Base-by-base conservation (phyloP, 1,140 invertebrate species). In the Drepana arcuata region DNA sequence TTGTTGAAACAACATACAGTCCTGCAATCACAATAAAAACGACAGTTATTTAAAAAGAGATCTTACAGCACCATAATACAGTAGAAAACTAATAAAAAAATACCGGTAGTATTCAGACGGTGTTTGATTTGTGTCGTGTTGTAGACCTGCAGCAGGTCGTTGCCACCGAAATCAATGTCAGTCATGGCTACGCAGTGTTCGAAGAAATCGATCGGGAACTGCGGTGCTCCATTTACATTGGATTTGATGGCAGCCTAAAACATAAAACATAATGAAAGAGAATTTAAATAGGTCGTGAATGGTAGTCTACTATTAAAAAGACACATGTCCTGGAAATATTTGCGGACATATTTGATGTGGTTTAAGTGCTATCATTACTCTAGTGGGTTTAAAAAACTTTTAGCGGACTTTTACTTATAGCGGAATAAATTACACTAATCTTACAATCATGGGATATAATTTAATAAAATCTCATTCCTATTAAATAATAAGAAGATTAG, bases 161-260 rank as follows among this genome's bases (percentile, higher is more conserved):
- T 96, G 1, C 97, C 97, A 13, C 95, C 96, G 71, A 94, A 98
- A 72, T 98, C 97, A 1, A 98, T 90, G 52, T 99, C 96, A 55
- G 91, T 93, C 87, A 98, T 90, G 5, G 89, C 86, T 39, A 92
- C 91, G 70, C 95, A 98, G 65, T 97, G 93, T 77, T 99, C 97
- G 75, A 99, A 99, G 83, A 98, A 99, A 68, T 99, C 97, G 13
- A 97, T 91, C 0, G 96, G 95, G 66, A 99, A 98, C 7, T 88
- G 85, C 0, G 67, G 63, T 2, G 75, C 61, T 9, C 75, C 75
- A 28, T 55, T 75, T 1, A 62, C 54, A 16, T 56, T 73, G 1
- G 74, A 60, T 54, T 83, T 84, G 6, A 61, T 58, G 1, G 60
- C 61, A 11, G 57, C 55, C 78, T 84, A 7, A 34, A 10, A 37